Base-by-base conservation (phyloP, 2,113 vertebrate genomes). In the Gila orcuttii region DNA sequence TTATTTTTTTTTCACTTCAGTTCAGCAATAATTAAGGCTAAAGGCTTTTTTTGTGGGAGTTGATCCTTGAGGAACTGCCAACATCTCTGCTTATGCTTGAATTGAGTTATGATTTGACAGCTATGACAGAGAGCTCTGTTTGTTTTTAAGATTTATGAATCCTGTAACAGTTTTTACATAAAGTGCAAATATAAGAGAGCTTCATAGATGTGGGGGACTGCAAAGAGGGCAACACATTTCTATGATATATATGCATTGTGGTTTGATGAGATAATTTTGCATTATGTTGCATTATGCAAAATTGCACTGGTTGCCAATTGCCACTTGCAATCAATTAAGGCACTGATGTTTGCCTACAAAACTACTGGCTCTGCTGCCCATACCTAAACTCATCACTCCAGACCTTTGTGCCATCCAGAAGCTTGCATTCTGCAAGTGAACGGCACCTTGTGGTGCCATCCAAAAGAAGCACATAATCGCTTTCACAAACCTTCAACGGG, bases 131-230 rank as follows among this genome's bases (percentile, higher is more conserved):
- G 36, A n/a, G 66, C 21, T 82, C 31, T 71, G 28, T 82, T 82
- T 82, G 66, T 82, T 57, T 82, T 33, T 52, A 52, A 59, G 33
- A 39, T 73, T 82, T 82, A 55, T 82, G 45, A 71, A 69, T 33
- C 19, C 47, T 52, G 9, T 82, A 33, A 68, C 7, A 52, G 62
- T 50, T 62, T 82, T 82, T 71, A n/a, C 10, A 33, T 50, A 2
- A 39, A 39, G 9, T 36, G 19, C 28, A 55, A 50, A 50, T 82
- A 36, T 68, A 82, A 36, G 19, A 10, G 2, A 71, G 13, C 4
- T 50, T 52, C 11, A 25, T 33, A 31, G 31, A 82, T 52, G 10
- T 39, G 11, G 28, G 4, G 52, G 64, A 80, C 33, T 45, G 31
- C 4, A 23, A 45, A 15, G 75, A 77, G 50, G 17, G 8, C 28